Evolutionary conservation across 2,888 invertebrate species (phyloP), one percentile per base, ranked within the genome.

Genomic region (Ochropleura plecta): DNA sequence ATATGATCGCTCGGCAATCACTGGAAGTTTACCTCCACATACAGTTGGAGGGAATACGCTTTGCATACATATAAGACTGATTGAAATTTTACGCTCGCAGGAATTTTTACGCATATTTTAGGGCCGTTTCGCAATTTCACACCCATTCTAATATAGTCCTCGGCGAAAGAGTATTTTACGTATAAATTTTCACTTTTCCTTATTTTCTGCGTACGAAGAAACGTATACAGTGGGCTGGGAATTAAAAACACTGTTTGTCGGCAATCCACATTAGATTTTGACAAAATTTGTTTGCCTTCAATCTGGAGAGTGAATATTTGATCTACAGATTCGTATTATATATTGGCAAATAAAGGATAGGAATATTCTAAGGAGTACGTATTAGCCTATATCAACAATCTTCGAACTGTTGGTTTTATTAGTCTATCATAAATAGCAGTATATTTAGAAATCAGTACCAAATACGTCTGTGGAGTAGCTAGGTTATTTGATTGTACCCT

Each of bases 41-140:
- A 77, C 79, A 85, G 73, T 80, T 72, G 70, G 83, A 73, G 55
- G 73, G 86, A 83, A 86, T 86, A 87, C 76, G 85, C 89, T 95
- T 95, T 94, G 94, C 95, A 95, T 96, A 95, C 94, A 95, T 95
- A 95, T 94, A 94, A 92, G 91, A 90, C 91, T 95, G 96, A 96
- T 96, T 96, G 95, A 96, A 96, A 95, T 94, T 95, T 95, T 94
- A 94, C 94, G 94, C 93, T 91, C 90, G 86, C 90, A 89, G 90
- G 90, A 93, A 93, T 94, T 95, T 95, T 95, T 93, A 94, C 94
- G 94, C 93, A 94, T 94, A 94, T 92, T 94, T 94, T 93, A 93
- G 92, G 91, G 87, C 86, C 88, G 90, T 89, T 91, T 91, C 89
- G 92, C 93, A 93, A 92, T 92, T 93, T 93, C 91, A 89, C 93